Base-by-base conservation (phyloP, 2,888 invertebrate genomes). In the Laspeyria flexula region DNA sequence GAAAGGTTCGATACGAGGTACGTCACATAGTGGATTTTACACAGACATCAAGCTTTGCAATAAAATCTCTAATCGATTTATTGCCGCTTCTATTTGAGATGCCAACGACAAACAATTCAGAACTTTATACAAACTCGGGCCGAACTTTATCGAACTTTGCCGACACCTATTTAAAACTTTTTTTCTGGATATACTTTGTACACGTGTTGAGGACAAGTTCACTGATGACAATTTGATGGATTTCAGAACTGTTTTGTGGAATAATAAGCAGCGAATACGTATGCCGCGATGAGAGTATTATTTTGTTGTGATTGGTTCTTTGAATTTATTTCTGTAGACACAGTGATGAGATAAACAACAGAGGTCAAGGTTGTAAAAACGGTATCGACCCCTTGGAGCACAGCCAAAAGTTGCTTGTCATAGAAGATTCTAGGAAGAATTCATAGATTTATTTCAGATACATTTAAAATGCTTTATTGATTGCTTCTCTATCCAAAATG, bases 171-270 rank as follows among this genome's bases (percentile, higher is more conserved):
- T 81, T 72, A 80, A 82, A 73, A 58, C 37, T 48, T 63, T 80
- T 81, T 73, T 66, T 54, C 52, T 46, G 57, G 54, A 46, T 44
- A 52, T 52, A 55, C 52, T 47, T 38, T 50, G 63, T 75, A 81
- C 86, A 83, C 81, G 82, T 85, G 82, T 81, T 68, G 55, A 53
- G 13, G 48, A 80, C 70, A 61, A 61, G 43, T 78, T 79, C 73
- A 70, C 61, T 84, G 84, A 88, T 81, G 86, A 79, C 82, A 84
- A 73, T 87, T 87, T 86, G 84, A 86, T 88, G 81, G 84, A 76
- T 81, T 85, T 83, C 75, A 71, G 71, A 81, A 78, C 70, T 56
- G 71, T 63, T 66, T 73, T 75, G 64, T 11, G 35, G 74, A 77
- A 78, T 79, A 73, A 71, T 77, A 73, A 75, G 60, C 34, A 60